Conservation (phyloP, 1,140 invertebrate genomes). For the Bombus affinis region DNA sequence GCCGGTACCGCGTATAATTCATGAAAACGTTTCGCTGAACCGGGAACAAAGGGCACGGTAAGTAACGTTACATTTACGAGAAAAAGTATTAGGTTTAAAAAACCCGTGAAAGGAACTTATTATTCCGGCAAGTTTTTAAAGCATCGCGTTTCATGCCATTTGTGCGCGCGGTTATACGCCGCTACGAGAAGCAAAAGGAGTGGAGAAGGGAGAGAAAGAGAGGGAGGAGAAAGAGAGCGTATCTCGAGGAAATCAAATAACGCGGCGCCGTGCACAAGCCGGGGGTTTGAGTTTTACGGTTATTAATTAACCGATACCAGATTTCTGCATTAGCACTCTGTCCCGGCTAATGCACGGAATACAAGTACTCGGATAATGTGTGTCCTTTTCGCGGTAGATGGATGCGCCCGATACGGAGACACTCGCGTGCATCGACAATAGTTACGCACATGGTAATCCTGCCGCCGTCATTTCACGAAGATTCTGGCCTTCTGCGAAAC, state of each 20-base stretch:
- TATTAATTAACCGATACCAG: conserved; percentile 79
- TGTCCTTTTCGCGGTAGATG: conserved; percentile 68
- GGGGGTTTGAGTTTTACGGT: conserved; percentile 76
- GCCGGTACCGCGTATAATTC: conserved; percentile 40
- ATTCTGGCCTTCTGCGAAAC: background rate
- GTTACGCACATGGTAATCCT: conserved; percentile 30
- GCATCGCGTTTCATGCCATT: conserved; percentile 65
- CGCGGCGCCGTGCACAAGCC: conserved; percentile 60
- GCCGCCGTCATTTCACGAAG: background rate
- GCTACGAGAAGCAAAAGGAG: background rate
- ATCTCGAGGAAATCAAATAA: conserved; percentile 71
- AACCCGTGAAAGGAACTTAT: conserved; percentile 53
- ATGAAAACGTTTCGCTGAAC: conserved; percentile 33
- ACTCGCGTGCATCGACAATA: conserved; percentile 61
- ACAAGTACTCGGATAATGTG: conserved; percentile 68
- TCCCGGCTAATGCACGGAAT: conserved; percentile 71
- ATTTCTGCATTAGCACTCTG: conserved; percentile 78
- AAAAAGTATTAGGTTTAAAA: conserved; percentile 57
- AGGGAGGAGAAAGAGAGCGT: conserved; percentile 12
- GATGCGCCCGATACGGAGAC: conserved; percentile 66
- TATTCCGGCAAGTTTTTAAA: conserved; percentile 61
- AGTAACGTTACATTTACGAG: conserved; percentile 59
- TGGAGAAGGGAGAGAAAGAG: background rate
- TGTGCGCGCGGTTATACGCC: conserved; percentile 39
- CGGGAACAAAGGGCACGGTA: conserved; percentile 35